Conservation (phyloP, 2,797 vertebrate genomes). For the Oreortyx pictus region DNA sequence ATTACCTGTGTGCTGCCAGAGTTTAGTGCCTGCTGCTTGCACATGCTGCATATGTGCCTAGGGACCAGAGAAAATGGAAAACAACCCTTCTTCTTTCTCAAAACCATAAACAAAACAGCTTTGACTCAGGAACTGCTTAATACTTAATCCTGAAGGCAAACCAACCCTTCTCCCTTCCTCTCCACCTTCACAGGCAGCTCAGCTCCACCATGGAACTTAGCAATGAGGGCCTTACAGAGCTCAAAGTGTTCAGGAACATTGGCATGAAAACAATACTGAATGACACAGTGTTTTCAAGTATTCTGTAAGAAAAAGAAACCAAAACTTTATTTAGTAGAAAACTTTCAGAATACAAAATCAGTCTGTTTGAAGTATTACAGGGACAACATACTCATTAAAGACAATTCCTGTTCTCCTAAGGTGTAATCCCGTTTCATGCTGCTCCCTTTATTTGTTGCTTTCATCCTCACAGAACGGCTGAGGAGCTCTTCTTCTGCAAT, state of each 20-base stretch:
- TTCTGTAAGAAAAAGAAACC: background rate
- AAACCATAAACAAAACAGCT: background rate
- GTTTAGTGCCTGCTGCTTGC: background rate
- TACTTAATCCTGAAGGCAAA: background rate
- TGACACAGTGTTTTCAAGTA: background rate
- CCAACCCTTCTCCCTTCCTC: background rate
- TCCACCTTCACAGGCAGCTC: background rate
- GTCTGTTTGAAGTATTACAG: background rate
- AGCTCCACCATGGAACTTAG: background rate
- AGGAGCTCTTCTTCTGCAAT: constrained; percentile 84
- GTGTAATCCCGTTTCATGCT: constrained; percentile 83
- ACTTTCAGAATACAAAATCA: background rate
- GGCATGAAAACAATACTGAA: background rate
- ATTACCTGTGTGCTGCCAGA: background rate
- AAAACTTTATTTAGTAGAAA: constrained; percentile 59
- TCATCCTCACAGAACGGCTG: constrained; percentile 83
- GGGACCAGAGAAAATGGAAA: background rate
- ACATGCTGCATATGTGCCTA: background rate
- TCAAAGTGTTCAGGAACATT: background rate
- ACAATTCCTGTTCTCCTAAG: constrained; percentile 73
- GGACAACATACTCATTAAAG: constrained; percentile 46
- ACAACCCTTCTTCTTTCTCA: background rate
- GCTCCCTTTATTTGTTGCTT: constrained; percentile 88
- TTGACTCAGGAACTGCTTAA: background rate
- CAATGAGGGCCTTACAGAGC: background rate